Base-by-base conservation (phyloP, 1,140 invertebrate genomes). In the Thereuonema tuberculata region DNA sequence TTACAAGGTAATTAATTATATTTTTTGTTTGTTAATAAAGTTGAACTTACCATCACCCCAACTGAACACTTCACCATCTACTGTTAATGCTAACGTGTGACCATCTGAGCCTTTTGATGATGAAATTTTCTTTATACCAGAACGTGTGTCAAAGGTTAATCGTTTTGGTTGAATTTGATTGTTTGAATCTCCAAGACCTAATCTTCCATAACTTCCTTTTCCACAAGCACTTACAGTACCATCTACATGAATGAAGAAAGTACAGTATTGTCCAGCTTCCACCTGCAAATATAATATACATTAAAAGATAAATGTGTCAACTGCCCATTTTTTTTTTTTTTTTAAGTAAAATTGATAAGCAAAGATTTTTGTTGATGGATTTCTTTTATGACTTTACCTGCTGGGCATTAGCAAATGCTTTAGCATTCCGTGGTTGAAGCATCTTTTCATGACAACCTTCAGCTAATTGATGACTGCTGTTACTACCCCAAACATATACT, bases 401-500 rank as follows among this genome's bases (percentile, higher is more conserved):
- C 64, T 80, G 76, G 59, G 81, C 78, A 64, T 80, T 74, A 37
- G 69, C 70, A 70, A 83, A 82, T 17, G 75, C 71, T 37, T 76
- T 73, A 1, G 80, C 76, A 43, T 78, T 68, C 64, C 78, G 77
- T n/a, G 82, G 82, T 9, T 77, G 64, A 3, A 81, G 68, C 24
- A 83, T 77, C 70, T 82, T 82, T 61, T 83, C 82, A 61, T 78
- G 76, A 27, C 69, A 76, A 17, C 78, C 79, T 66, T 83, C 81
- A 24, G 80, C 79, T 24, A 83, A 68, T 67, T 84, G 82, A 67
- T 81, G 77, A 31, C 80, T 81, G n/a, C 80, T 81, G 71, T 84
- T 83, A 66, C 80, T 82, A 1, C 82, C 82, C 81, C 82, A 84
- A 2, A 82, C 78, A 69, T 78, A 83, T n/a, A 81, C 80, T 65